Evolutionary conservation across 2,113 vertebrate genomes (phyloP).

Genomic region (Pseudopodoces humilis): DNA sequence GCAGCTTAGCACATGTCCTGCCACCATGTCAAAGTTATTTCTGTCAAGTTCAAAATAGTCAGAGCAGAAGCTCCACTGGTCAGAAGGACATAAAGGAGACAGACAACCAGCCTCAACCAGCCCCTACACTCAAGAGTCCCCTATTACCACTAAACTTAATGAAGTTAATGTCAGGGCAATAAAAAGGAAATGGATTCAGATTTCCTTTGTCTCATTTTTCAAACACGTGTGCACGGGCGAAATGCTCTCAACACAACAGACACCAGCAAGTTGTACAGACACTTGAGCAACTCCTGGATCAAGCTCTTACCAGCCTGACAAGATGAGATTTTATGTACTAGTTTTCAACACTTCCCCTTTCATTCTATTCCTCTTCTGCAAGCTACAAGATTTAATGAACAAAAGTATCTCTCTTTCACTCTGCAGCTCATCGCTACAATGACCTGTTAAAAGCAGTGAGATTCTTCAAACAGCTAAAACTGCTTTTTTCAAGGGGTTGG

Average conservation of each 20-base stretch:
- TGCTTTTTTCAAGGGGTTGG: not conserved
- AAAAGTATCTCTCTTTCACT: not conserved
- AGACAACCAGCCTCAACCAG: not conserved
- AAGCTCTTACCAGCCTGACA: not conserved
- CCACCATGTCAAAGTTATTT: not conserved
- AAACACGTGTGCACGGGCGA: not conserved
- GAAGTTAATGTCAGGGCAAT: not conserved
- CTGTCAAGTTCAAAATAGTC: not conserved
- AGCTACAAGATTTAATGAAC: not conserved
- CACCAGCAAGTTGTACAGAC: not conserved
- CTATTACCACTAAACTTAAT: not conserved
- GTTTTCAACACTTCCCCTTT: not conserved
- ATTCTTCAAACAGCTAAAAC: constrained; percentile 1
- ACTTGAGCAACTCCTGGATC: not conserved
- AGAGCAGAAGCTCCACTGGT: not conserved
- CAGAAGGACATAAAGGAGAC: not conserved
- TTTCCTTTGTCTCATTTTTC: not conserved
- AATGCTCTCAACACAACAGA: not conserved
- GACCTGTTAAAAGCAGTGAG: not conserved
- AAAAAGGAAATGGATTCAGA: not conserved
- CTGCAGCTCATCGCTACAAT: not conserved
- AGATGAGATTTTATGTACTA: not conserved
- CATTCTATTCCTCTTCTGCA: not conserved
- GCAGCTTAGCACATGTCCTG: not conserved
- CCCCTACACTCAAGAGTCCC: not conserved